Evolutionary conservation across 2,113 vertebrate species (phyloP).

Genomic region (Pterocles gutturalis): DNA sequence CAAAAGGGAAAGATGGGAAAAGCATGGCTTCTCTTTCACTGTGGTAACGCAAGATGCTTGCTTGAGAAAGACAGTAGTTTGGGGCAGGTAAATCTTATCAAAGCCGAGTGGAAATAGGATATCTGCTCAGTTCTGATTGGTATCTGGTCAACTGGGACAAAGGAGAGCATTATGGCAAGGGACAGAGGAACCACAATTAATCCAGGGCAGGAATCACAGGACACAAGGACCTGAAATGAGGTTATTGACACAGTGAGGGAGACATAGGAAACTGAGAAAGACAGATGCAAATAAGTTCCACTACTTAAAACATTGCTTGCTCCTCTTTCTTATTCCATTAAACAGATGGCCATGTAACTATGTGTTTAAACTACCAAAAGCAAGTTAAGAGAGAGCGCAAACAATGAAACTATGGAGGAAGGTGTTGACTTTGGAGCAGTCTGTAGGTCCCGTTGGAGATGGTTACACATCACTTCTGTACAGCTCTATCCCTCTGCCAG

Average conservation of each 20-base stretch:
- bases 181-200: neutral
- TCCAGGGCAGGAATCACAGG: neutral
- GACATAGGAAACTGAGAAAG: neutral
- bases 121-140: neutral
- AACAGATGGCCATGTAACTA: neutral
- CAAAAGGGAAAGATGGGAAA: neutral
- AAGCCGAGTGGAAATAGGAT: neutral
- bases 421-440: neutral
- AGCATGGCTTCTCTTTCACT: neutral
- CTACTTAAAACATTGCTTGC: neutral
- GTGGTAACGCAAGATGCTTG: neutral
- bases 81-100: neutral
- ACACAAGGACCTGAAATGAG: neutral
- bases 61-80: neutral
- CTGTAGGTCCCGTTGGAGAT: neutral
- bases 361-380: neutral
- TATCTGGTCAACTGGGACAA: neutral
- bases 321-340: neutral
- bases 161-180: neutral
- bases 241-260: neutral
- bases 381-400: neutral
- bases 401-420: neutral
- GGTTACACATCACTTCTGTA: neutral
- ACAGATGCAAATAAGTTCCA: neutral
- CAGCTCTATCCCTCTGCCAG: neutral